A percentile compares a stretch with the other conserved stretches of the same genome.
Conservation (phyloP, 2,113 vertebrate species). For the Calonectris borealis region DNA sequence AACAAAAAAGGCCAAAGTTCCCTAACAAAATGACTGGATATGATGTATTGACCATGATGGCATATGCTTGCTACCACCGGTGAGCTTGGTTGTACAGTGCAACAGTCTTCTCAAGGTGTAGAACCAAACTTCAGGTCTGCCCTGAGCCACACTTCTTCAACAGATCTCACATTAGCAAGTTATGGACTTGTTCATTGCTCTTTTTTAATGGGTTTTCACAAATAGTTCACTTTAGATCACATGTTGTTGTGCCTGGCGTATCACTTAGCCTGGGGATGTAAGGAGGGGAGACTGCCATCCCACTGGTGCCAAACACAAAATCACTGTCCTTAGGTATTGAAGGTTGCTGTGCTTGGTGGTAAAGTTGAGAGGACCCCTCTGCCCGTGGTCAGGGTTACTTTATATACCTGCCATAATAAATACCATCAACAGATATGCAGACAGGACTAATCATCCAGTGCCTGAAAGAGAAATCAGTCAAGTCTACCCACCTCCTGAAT, state of each 20-base stretch:
- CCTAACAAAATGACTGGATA: not conserved
- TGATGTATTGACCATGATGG: not conserved
- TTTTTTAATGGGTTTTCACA: not conserved
- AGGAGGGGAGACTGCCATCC: not conserved
- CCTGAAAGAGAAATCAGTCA: not conserved
- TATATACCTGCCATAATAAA: not conserved
- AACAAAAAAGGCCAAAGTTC: not conserved
- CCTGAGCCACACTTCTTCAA: not conserved
- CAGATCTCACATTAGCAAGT: not conserved
- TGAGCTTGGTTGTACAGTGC: not conserved
- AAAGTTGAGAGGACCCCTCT: not conserved
- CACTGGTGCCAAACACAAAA: not conserved
- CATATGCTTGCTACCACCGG: not conserved
- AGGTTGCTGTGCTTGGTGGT: not conserved
- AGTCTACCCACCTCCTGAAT: not conserved
- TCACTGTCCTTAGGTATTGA: not conserved
- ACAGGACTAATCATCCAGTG: not conserved
- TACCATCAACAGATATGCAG: not conserved
- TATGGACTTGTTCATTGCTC: not conserved
- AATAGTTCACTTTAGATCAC: not conserved
- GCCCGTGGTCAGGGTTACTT: not conserved
- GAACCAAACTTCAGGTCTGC: not conserved
- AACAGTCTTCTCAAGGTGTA: not conserved
- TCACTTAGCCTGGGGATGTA: not conserved
- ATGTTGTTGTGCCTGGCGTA: not conserved